Evolutionary conservation across 1,140 invertebrate species (phyloP).

Genomic region (Drosophila paulistorum): DNA sequence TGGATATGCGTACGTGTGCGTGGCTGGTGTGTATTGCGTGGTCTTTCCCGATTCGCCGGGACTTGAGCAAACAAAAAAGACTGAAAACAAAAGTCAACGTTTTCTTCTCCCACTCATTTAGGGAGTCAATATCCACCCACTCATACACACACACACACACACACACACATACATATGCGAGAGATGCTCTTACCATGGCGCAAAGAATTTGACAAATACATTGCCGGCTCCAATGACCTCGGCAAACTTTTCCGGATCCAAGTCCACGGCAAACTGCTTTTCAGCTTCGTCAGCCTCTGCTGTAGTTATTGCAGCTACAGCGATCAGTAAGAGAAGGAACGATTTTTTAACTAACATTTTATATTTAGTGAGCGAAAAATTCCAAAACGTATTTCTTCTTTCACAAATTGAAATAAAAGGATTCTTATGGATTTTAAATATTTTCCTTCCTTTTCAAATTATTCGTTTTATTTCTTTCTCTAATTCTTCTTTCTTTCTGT

Average conservation of each 20-base stretch:
- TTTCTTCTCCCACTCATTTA: neutral
- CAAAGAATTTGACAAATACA: slow-evolving; percentile 90
- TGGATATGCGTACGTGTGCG: neutral
- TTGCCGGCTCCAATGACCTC: slow-evolving; percentile 86
- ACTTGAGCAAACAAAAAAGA: neutral
- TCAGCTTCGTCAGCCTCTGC: slow-evolving; percentile 24
- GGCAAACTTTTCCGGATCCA: slow-evolving; percentile 86
- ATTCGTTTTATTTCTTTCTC: no score
- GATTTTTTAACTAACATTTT: neutral
- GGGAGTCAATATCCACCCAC: neutral
- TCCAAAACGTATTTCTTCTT: neutral
- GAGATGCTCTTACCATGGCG: slow-evolving; percentile 87
- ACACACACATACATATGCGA: neutral
- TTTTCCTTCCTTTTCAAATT: no score
- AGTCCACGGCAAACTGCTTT: slow-evolving; percentile 62
- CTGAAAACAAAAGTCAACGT: neutral
- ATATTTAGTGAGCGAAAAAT: neutral
- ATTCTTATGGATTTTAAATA: no score
- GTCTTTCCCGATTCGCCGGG: slow-evolving; percentile 10
- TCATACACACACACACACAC: neutral
- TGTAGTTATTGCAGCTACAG: neutral
- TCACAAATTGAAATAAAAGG: slow-evolving; percentile 2
- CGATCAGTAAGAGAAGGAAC: neutral
- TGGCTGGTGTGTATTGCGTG: slow-evolving; percentile 6
- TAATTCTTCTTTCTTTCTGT: no score